Evolutionary conservation across 2,888 invertebrate species (phyloP).

Genomic region (Brenthis ino): DNA sequence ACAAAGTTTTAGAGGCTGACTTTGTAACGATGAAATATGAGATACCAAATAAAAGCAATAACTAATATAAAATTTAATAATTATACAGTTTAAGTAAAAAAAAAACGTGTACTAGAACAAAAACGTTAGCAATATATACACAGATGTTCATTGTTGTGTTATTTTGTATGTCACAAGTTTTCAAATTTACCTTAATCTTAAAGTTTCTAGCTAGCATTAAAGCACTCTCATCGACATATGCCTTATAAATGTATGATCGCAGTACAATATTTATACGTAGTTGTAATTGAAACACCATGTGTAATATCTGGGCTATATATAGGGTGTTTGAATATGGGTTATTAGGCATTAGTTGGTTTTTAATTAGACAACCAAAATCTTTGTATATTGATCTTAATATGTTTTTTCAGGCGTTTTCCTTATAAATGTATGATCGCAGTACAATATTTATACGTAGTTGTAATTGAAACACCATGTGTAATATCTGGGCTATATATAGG

Average conservation of each 20-base stretch:
- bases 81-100: not conserved
- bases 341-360: too few relatives aligned
- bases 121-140: not conserved
- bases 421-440: constrained; percentile 4
- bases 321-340: too few relatives aligned
- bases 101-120: not conserved
- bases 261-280: constrained; percentile 6
- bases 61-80: not conserved
- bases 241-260: constrained; percentile 9
- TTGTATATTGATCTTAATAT: too few relatives aligned
- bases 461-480: not conserved
- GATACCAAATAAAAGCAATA: constrained; percentile 12
- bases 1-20: not conserved
- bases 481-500: not conserved
- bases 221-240: constrained; percentile 8
- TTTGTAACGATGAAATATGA: not conserved
- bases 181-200: too few relatives aligned
- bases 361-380: too few relatives aligned
- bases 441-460: constrained; percentile 9
- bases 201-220: not conserved
- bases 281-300: not conserved
- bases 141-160: not conserved
- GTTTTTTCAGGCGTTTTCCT: not conserved
- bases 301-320: not conserved
- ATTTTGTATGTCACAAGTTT: constrained; percentile 1